Evolutionary conservation across 2,888 invertebrate genomes (phyloP).

Genomic region (Hemistola chrysoprasaria): DNA sequence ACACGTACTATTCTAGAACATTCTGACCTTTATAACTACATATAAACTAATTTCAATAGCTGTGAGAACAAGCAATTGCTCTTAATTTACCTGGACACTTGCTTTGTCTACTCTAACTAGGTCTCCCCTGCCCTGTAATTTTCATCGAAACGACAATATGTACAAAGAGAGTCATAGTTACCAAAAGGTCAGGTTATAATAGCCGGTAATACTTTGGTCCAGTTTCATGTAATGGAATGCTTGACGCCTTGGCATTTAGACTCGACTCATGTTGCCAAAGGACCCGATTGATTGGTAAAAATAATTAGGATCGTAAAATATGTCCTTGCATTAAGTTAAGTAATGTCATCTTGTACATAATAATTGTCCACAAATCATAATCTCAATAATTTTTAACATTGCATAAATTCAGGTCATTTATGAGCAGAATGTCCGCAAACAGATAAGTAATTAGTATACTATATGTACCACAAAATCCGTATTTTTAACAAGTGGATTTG

Average conservation of each 20-base stretch:
- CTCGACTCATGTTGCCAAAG: slow-evolving; percentile 42
- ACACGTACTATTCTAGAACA: slow-evolving; percentile 34
- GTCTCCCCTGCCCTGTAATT: slow-evolving; percentile 16
- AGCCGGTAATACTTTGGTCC: slow-evolving; percentile 43
- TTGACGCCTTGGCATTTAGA: slow-evolving; percentile 67
- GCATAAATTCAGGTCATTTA: no score
- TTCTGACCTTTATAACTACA: slow-evolving; percentile 40
- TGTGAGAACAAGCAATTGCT: slow-evolving; percentile 43
- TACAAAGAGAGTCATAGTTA: slow-evolving; percentile 19
- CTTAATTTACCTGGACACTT: slow-evolving; percentile 27
- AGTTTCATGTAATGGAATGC: slow-evolving; percentile 48
- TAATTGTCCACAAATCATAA: no score
- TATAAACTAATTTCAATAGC: slow-evolving; percentile 37
- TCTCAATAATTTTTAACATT: no score
- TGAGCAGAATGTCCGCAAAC: no score
- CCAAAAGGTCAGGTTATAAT: slow-evolving; percentile 38
- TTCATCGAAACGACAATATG: slow-evolving; percentile 7
- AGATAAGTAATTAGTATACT: no score
- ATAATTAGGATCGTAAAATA: slow-evolving; percentile 34
- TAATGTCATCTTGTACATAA: no score
- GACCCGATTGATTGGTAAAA: slow-evolving; percentile 50
- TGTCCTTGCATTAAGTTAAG: slow-evolving; percentile 31
- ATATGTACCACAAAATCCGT: no score
- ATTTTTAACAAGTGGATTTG: no score
- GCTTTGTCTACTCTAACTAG: slow-evolving; percentile 21